These are phyloP conservation scores for Anarsia innoxiella DNA, from an alignment of 2,888 invertebrate species.

Conservation along the genomic window DNA sequence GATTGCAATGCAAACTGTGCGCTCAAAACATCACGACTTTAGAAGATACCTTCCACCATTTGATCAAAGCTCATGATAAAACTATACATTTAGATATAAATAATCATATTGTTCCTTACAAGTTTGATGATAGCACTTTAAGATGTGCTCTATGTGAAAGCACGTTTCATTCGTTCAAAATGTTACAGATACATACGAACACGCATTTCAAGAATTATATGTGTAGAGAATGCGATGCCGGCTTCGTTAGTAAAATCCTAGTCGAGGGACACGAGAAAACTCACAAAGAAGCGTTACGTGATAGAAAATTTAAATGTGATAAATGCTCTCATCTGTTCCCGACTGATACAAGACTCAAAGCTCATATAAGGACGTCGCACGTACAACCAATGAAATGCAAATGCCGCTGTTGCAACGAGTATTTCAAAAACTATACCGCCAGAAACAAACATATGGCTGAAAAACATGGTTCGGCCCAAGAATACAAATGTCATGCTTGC, in stretches of 20 bases:
- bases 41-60: slow-evolving; percentile 13
- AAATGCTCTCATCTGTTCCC: slow-evolving; percentile 13
- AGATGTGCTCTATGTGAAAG: slow-evolving; percentile 26
- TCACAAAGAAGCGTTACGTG: slow-evolving; percentile 21
- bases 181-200: slow-evolving; percentile 37
- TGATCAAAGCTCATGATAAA: slow-evolving; percentile 21
- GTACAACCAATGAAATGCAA: slow-evolving; percentile 16
- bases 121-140: slow-evolving; percentile 26
- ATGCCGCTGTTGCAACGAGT: slow-evolving; percentile 24
- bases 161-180: slow-evolving; percentile 26
- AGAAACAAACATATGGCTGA: slow-evolving; percentile 22
- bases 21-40: slow-evolving; percentile 1
- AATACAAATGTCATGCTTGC: slow-evolving; percentile 34
- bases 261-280: slow-evolving; percentile 12
- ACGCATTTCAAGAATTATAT: slow-evolving; percentile 38
- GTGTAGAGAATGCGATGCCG: slow-evolving; percentile 47
- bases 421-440: slow-evolving; percentile 19
- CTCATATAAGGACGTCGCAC: slow-evolving; percentile 5
- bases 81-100: slow-evolving; percentile 25
- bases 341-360: slow-evolving; percentile 7
- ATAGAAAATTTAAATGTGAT: neutral
- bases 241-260: slow-evolving; percentile 11
- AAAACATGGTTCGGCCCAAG: slow-evolving; percentile 19
- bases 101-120: slow-evolving; percentile 38
- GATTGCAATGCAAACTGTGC: slow-evolving; percentile 15